A percentile compares a stretch with the other conserved stretches of the same genome.
These are phyloP conservation scores for Lagorchestes hirsutus DNA, from an alignment of 2,797 vertebrate genomes.

Conservation along the genomic window DNA sequence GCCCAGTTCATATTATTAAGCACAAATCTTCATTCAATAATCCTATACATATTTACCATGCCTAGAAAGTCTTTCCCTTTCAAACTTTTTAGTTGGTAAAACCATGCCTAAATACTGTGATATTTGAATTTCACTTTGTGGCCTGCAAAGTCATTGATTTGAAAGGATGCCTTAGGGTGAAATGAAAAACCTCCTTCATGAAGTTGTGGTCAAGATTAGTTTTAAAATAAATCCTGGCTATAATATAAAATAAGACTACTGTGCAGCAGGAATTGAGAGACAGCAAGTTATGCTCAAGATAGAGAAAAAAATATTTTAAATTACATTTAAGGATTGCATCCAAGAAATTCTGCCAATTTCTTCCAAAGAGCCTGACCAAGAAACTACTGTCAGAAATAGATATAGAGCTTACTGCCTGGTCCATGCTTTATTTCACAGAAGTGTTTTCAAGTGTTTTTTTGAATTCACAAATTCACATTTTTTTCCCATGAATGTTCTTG, in stretches of 20 bases:
- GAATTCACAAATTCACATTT: not conserved
- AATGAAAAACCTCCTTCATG: constrained; percentile 1
- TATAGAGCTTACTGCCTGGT: not conserved
- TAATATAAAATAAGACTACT: not conserved
- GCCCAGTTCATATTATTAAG: constrained; percentile 74
- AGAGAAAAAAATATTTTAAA: constrained; percentile 12
- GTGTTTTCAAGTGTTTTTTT: constrained; percentile 13
- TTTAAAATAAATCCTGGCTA: constrained; percentile 37
- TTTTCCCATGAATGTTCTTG: constrained; percentile 27
- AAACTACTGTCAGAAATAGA: not conserved
- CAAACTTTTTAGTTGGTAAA: constrained; percentile 26
- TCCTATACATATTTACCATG: not conserved
- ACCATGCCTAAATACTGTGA: constrained; percentile 26
- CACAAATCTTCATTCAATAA: constrained; percentile 22
- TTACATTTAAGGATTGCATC: not conserved
- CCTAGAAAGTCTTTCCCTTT: constrained; percentile 16
- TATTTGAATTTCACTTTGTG: constrained; percentile 21
- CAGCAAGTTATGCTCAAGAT: not conserved
- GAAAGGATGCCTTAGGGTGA: not conserved
- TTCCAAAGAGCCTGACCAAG: not conserved
- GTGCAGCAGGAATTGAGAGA: not conserved
- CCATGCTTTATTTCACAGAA: not conserved
- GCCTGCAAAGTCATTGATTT: constrained; percentile 39
- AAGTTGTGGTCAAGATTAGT: constrained; percentile 9
- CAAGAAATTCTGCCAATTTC: not conserved